Evolutionary conservation across 2,797 vertebrate genomes (phyloP), one percentile per base, ranked within the genome.

Genomic region (Gymnothorax reevesii): DNA sequence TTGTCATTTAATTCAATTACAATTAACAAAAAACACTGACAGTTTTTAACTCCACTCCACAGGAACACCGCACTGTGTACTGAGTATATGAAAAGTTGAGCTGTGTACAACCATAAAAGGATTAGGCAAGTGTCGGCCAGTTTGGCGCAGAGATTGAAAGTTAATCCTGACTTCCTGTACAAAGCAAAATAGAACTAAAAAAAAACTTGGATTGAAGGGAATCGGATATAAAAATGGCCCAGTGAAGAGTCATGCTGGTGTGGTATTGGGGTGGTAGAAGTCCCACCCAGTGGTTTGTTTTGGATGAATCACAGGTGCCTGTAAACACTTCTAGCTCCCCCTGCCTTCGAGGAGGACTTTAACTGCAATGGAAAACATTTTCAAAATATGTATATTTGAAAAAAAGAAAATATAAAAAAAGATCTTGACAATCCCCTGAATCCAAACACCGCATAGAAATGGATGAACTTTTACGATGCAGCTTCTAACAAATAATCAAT

Each of bases 261-360:
- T 91, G 82, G 52, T 88, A 75, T 90, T 6, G 87, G 87, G 33
- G 33, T 42, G 33, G 90, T 93, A 95, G 93, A 92, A 91, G 90
- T 80, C 88, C 90, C 91, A 89, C 49, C 52, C 90, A 91, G 89
- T 90, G 25, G 60, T 92, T 92, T 86, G 92, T 92, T 95, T 94
- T 95, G 94, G 94, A 93, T 92, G 84, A 94, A 95, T 95, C 94
- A 95, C 94, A 93, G 90, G 95, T 96, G 95, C 95, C 96, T 96
- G 95, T 89, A 88, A 86, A 87, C 13, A 89, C 89, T 90, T 90
- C 7, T 86, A 86, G 89, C 93, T 93, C 94, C 93, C 92, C 84
- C 91, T 92, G 91, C 91, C 94, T 92, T 91, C 91, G 69, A 91
- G 92, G 93, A 95, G 91, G 88, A 90, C 93, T 89, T 88, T 85